A percentile compares a stretch with the other conserved stretches of the same genome.
These are phyloP conservation scores for Plecotus auritus DNA, from an alignment of 2,113 vertebrate species.

Conservation along the genomic window DNA sequence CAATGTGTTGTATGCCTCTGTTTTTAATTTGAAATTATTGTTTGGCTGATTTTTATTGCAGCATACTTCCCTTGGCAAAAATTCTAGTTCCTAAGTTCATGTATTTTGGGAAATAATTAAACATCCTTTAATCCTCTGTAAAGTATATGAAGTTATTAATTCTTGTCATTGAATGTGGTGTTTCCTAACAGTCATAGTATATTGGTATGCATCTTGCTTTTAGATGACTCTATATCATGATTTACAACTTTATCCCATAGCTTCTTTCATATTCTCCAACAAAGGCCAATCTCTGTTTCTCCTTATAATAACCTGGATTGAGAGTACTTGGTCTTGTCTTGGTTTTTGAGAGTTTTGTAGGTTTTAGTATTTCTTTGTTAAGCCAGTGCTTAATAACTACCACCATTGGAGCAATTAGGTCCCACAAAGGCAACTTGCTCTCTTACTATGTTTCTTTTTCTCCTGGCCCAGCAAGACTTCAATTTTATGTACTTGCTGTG, in stretches of 20 bases:
- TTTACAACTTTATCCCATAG: background rate
- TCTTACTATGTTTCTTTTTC: background rate
- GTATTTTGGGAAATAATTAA: conserved; percentile 7
- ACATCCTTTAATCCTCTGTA: background rate
- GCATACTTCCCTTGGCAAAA: background rate
- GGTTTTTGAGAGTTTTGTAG: background rate
- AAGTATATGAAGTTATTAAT: conserved; percentile 7
- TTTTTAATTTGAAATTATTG: conserved; percentile 24
- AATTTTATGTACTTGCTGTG: conserved; percentile 13
- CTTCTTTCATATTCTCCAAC: background rate
- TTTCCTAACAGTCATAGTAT: background rate
- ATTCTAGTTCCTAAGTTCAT: background rate
- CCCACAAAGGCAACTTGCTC: background rate
- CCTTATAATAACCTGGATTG: background rate
- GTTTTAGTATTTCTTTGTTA: background rate
- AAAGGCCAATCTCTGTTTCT: background rate
- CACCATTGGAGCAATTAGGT: background rate
- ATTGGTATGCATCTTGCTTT: conserved; percentile 1
- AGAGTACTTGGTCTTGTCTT: background rate
- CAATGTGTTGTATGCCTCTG: background rate
- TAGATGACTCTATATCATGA: background rate
- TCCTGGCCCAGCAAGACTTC: background rate
- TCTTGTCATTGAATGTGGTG: background rate
- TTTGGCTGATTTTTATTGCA: background rate
- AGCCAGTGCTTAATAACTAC: background rate